These are phyloP conservation scores for Campylomormyrus tamandua DNA, from an alignment of 2,113 vertebrate species.

Conservation along the genomic window DNA sequence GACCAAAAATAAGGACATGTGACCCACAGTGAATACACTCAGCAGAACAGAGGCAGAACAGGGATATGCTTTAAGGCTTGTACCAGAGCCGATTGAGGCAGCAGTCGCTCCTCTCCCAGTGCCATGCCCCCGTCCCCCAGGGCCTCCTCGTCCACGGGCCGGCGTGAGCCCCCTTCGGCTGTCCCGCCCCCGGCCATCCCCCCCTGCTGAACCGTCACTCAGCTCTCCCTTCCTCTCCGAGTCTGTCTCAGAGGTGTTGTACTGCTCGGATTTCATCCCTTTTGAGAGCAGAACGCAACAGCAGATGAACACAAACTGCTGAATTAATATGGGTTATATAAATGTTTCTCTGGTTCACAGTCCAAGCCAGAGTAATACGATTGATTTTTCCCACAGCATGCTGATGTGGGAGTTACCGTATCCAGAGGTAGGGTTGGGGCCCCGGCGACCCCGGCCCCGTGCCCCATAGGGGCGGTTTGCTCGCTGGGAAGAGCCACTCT, in stretches of 20 bases:
- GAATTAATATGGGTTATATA: background rate
- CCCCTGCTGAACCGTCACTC: conserved; percentile 89
- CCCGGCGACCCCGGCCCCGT: conserved; percentile 83
- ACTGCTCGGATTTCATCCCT: conserved; percentile 95
- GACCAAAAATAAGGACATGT: background rate
- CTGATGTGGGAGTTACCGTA: conserved; percentile 55
- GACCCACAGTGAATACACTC: background rate
- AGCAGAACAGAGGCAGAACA: background rate
- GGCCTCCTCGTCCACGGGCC: conserved; percentile 73
- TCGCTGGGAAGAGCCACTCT: conserved; percentile 69
- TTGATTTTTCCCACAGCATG: background rate
- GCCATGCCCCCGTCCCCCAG: conserved; percentile 75
- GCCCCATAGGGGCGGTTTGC: conserved; percentile 82
- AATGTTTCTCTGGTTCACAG: background rate
- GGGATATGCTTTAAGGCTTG: background rate
- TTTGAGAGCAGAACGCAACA: background rate
- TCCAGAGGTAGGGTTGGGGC: conserved; percentile 81
- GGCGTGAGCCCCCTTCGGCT: conserved; percentile 72
- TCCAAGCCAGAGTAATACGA: background rate
- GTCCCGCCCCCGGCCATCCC: conserved; percentile 76
- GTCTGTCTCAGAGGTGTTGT: conserved; percentile 91
- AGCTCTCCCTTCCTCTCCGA: conserved; percentile 90
- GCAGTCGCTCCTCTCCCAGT: conserved; percentile 72
- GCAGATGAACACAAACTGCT: background rate
- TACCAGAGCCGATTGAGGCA: conserved; percentile 84